A percentile compares a stretch with the other conserved stretches of the same genome.
Evolutionary conservation across 2,888 invertebrate genomes (phyloP).

Genomic region (Calephelis perditalis): DNA sequence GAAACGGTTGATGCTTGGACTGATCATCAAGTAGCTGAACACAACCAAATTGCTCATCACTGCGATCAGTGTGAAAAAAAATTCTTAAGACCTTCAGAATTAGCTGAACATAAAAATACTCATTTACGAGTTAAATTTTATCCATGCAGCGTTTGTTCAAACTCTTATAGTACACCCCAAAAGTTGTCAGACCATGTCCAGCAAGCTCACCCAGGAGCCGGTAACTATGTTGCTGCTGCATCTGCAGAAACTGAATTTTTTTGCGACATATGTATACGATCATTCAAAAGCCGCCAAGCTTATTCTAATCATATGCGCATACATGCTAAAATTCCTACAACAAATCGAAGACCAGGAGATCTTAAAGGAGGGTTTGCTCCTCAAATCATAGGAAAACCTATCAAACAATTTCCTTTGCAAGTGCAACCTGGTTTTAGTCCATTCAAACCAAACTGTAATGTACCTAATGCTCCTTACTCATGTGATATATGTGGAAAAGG

Average conservation of each 20-base stretch:
- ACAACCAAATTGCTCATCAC: conserved; percentile 71
- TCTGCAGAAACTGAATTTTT: conserved; percentile 58
- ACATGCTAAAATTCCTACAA: conserved; percentile 71
- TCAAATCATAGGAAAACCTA: conserved; percentile 65
- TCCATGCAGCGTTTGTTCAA: conserved; percentile 76
- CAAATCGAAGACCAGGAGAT: conserved; percentile 63
- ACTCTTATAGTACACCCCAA: conserved; percentile 80
- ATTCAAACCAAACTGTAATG: conserved; percentile 59
- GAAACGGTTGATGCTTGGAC: conserved; percentile 77
- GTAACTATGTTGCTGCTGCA: conserved; percentile 36
- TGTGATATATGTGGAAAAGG: conserved; percentile 83
- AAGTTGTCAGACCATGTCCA: conserved; percentile 77
- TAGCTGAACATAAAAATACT: conserved; percentile 81
- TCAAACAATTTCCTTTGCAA: conserved; percentile 51
- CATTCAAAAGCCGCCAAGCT: conserved; percentile 77
- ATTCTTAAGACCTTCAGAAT: conserved; percentile 77
- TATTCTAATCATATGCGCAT: conserved; percentile 76
- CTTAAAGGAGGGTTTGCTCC: conserved; percentile 54
- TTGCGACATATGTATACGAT: conserved; percentile 79
- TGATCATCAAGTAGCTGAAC: conserved; percentile 75
- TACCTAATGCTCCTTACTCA: conserved; percentile 72
- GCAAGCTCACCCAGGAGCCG: conserved; percentile 63
- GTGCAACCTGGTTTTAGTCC: conserved; percentile 53
- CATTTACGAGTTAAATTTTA: conserved; percentile 83
- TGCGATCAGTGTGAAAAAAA: conserved; percentile 81